Evolutionary conservation across 2,797 vertebrate genomes (phyloP).

Genomic region (Meriones psammophilus): DNA sequence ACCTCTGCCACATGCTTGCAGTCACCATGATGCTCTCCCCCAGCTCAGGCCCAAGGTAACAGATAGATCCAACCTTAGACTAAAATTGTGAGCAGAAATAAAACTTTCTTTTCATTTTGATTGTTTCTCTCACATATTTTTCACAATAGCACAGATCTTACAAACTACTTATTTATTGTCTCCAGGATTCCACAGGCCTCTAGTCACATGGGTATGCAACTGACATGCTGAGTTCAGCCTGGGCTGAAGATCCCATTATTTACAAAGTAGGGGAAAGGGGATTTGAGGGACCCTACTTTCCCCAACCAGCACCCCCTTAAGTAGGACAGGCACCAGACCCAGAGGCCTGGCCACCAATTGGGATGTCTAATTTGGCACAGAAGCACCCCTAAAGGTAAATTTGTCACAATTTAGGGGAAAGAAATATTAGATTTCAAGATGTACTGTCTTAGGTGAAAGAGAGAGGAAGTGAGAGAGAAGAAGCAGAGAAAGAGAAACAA

Average conservation of each 20-base stretch:
- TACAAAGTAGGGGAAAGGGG: neutral
- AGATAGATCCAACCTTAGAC: neutral
- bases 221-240: neutral
- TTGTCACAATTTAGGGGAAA: neutral
- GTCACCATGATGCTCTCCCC: neutral
- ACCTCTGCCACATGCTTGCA: neutral
- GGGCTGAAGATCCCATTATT: neutral
- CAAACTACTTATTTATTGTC: neutral
- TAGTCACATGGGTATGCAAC: neutral
- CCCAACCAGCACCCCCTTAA: neutral
- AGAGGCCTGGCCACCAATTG: neutral
- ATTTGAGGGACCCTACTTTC: neutral
- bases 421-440: conserved; percentile 74
- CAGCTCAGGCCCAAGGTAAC: neutral
- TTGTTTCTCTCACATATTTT: neutral
- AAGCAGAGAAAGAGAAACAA: neutral
- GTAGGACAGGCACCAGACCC: neutral
- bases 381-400: conserved; percentile 58
- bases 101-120: neutral
- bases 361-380: neutral
- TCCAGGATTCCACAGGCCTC: neutral
- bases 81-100: neutral
- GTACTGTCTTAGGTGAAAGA: neutral
- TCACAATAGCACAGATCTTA: neutral
- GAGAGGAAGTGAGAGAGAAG: accelerated